Evolutionary conservation across 2,888 invertebrate genomes (phyloP).

Genomic region (Nomada flava): DNA sequence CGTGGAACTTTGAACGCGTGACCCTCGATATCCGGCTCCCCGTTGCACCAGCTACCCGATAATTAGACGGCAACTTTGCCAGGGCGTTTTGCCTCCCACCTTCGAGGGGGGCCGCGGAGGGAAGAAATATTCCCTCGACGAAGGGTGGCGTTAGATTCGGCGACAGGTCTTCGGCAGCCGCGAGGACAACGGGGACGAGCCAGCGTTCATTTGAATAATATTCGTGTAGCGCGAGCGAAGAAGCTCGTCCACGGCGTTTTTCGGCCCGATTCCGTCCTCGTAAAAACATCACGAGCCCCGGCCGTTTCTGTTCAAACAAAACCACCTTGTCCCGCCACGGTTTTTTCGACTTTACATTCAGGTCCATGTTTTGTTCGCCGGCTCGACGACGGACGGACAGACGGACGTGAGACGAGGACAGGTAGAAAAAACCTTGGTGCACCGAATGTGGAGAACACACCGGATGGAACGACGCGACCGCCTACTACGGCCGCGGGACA

Average conservation of each 20-base stretch:
- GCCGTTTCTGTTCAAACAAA: slow-evolving; percentile 67
- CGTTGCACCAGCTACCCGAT: neutral
- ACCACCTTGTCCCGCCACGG: slow-evolving; percentile 63
- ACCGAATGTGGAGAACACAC: slow-evolving; percentile 65
- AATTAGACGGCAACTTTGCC: too few species aligned
- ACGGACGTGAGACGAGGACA: slow-evolving; percentile 66
- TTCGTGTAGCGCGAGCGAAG: slow-evolving; percentile 50
- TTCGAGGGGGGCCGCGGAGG: too few species aligned
- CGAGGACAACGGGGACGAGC: neutral
- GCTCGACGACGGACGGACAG: slow-evolving; percentile 55
- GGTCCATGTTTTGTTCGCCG: slow-evolving; percentile 68
- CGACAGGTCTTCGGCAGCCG: neutral
- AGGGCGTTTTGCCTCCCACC: too few species aligned
- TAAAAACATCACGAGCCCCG: slow-evolving; percentile 63
- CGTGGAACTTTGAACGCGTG: neutral
- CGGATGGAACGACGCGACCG: slow-evolving; percentile 67
- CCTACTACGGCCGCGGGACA: slow-evolving; percentile 69
- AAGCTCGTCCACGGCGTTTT: slow-evolving; percentile 43
- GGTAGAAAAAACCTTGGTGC: slow-evolving; percentile 64
- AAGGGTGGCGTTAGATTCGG: too few species aligned
- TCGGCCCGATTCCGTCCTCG: slow-evolving; percentile 61
- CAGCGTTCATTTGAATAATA: slow-evolving; percentile 54
- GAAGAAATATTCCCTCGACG: too few species aligned
- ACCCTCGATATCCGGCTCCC: neutral
- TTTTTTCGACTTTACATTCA: slow-evolving; percentile 72